phyloP scores from a whole-genome alignment of 2,797 vertebrate species.

The Apogon talboti region DNA sequence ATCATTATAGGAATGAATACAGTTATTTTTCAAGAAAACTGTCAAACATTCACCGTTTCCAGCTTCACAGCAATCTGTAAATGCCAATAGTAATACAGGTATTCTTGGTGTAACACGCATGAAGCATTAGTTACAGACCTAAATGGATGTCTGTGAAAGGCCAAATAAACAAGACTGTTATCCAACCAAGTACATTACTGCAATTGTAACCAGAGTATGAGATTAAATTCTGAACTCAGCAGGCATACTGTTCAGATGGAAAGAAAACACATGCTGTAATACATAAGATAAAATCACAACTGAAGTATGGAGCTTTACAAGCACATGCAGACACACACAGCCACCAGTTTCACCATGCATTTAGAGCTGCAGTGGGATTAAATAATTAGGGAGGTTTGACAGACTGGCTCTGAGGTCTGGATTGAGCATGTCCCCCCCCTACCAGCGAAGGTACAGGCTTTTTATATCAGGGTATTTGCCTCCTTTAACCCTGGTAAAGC shows the following conservation, averaged over 20 bases:
- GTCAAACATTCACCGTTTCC: no score
- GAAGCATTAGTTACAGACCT: neutral
- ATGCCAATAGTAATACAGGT: neutral
- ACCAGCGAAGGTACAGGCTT: constrained; percentile 62
- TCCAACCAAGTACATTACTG: neutral
- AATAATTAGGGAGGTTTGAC: constrained; percentile 76
- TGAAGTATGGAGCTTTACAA: constrained; percentile 24
- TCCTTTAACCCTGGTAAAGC: constrained; percentile 62
- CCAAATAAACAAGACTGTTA: neutral
- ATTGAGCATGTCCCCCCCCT: constrained; percentile 56
- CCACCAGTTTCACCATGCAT: constrained; percentile 70
- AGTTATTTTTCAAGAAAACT: no score
- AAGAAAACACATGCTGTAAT: constrained; percentile 30
- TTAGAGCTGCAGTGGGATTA: constrained; percentile 75
- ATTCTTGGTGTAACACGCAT: no score
- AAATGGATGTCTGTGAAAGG: neutral
- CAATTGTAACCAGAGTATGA: constrained; percentile 10
- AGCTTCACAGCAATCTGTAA: no score
- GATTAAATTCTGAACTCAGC: constrained; percentile 33
- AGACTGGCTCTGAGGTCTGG: constrained; percentile 63
- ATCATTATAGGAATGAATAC: no score
- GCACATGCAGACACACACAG: constrained; percentile 21
- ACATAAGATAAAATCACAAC: constrained; percentile 45
- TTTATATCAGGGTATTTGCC: constrained; percentile 73
- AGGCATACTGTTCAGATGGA: constrained; percentile 32